Percentiles rank a stretch among this genome's conserved stretches.
phyloP scores from a whole-genome alignment of 2,888 invertebrate species.

The Gortyna flavago region DNA sequence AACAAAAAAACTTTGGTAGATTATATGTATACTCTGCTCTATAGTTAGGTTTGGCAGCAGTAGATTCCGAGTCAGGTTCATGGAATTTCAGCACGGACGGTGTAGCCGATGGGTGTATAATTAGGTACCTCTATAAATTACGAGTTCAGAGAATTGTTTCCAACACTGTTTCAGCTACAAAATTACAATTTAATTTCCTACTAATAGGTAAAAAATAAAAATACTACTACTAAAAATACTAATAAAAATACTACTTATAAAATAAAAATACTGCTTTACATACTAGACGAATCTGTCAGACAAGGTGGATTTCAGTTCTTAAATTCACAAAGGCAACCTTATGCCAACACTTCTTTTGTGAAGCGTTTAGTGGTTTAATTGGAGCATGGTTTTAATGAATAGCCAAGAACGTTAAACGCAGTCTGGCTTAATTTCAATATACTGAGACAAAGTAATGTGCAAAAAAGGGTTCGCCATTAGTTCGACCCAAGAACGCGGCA shows the following conservation, averaged over 20 bases:
- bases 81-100: background rate
- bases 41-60: background rate
- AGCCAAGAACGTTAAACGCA: constrained; percentile 17
- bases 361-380: constrained; percentile 3
- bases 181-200: background rate
- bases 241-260: background rate
- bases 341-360: constrained; percentile 9
- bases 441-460: constrained; percentile 18
- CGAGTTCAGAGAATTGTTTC: background rate
- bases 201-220: background rate
- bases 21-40: background rate
- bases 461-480: constrained; percentile 40
- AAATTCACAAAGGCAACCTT: constrained; percentile 34
- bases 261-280: background rate
- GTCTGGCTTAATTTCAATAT: constrained; percentile 30
- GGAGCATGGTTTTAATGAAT: constrained; percentile 37
- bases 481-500: constrained; percentile 10
- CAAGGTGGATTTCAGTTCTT: constrained; percentile 16
- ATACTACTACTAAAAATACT: background rate
- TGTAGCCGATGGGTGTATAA: background rate
- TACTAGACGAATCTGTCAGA: background rate
- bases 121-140: background rate
- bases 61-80: background rate
- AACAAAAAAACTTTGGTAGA: background rate
- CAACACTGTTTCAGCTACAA: background rate